Evolutionary conservation across 1,140 invertebrate species (phyloP).

Genomic region (Bombus superbus): DNA sequence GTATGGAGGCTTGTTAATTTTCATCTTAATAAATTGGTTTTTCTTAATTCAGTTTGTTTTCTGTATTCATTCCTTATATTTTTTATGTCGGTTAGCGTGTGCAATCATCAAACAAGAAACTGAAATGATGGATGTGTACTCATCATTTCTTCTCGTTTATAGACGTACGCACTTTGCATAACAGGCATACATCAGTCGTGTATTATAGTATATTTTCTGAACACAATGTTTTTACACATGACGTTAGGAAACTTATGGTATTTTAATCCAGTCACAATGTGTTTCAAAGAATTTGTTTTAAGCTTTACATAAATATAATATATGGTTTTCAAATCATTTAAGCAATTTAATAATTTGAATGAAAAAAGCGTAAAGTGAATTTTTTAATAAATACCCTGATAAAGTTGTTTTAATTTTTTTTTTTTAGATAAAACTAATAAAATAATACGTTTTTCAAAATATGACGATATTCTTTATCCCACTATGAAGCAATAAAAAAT

Average conservation of each 20-base stretch:
- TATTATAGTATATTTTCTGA: constrained; percentile 83
- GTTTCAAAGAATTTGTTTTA: constrained; percentile 70
- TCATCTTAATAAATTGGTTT: constrained; percentile 79
- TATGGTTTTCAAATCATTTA: background rate
- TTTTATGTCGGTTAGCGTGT: constrained; percentile 75
- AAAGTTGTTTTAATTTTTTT: background rate
- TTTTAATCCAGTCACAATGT: constrained; percentile 77
- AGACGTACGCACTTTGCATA: constrained; percentile 75
- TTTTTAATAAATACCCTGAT: background rate
- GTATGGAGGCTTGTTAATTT: constrained; percentile 78
- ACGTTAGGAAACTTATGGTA: constrained; percentile 83
- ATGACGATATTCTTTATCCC: too few species aligned
- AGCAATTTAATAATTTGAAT: background rate
- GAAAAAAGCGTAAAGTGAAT: background rate
- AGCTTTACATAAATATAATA: background rate
- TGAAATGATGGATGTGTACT: constrained; percentile 52
- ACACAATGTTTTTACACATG: constrained; percentile 83
- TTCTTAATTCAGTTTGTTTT: constrained; percentile 72
- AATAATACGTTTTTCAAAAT: background rate
- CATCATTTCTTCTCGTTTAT: constrained; percentile 68
- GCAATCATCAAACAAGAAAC: constrained; percentile 76
- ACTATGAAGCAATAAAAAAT: background rate
- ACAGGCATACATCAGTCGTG: constrained; percentile 80
- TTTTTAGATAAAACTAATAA: background rate
- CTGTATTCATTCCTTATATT: constrained; percentile 80